Evolutionary conservation across 2,797 vertebrate genomes (phyloP).

Genomic region (Sebastes kiyomatsui): DNA sequence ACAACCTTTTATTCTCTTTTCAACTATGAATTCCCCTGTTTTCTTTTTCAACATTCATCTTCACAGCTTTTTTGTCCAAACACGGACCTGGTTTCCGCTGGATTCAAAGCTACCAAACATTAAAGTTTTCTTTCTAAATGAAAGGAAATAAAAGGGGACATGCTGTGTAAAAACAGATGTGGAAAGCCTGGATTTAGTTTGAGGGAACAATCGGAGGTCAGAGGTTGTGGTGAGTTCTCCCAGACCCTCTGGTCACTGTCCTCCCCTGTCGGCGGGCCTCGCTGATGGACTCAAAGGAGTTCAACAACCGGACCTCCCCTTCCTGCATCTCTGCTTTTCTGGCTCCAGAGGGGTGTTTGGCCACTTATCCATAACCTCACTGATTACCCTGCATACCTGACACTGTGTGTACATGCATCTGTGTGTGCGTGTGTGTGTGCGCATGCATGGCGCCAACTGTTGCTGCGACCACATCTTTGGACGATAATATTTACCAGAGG

Average conservation of each 20-base stretch:
- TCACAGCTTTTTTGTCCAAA: not conserved
- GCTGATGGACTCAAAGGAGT: slow-evolving; percentile 9
- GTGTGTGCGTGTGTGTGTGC: not conserved
- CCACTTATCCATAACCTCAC: slow-evolving; percentile 52
- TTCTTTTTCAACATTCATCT: slow-evolving; percentile 11
- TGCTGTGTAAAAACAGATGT: slow-evolving; percentile 48
- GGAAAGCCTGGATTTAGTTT: slow-evolving; percentile 34
- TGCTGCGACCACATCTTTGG: slow-evolving; percentile 15
- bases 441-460: slow-evolving; percentile 14
- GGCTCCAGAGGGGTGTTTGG: slow-evolving; percentile 35
- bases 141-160: slow-evolving; percentile 33
- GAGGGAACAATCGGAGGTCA: slow-evolving; percentile 29
- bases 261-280: not conserved
- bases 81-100: slow-evolving; percentile 2
- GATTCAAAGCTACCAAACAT: slow-evolving; percentile 28
- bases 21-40: not conserved
- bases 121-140: slow-evolving; percentile 30
- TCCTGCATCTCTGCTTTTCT: slow-evolving; percentile 15
- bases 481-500: slow-evolving; percentile 31
- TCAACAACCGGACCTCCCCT: not conserved
- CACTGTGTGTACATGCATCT: slow-evolving; percentile 11
- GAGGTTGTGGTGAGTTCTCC: slow-evolving; percentile 23
- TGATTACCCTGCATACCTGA: slow-evolving; percentile 58
- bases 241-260: slow-evolving; percentile 30
- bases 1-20: slow-evolving; percentile 1